Base-by-base conservation (phyloP, 37 sponge, comb jelly and placozoan species). In the Crambe crambe region DNA sequence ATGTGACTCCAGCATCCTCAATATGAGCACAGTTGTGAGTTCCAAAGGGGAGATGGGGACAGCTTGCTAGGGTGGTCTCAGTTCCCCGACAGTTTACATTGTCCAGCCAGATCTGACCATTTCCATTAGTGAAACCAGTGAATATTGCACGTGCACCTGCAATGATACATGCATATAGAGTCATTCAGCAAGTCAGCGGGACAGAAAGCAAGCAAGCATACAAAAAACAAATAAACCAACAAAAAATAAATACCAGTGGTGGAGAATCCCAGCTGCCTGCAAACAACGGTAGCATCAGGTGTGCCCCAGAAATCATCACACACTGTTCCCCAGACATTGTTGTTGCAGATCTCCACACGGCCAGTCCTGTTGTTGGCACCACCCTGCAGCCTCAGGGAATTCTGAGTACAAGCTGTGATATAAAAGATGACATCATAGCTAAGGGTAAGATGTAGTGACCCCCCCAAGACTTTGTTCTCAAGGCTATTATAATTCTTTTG, bases 241-340 rank as follows among this genome's bases (percentile, higher is more conserved):
- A n/a, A n/a, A n/a, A n/a, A n/a, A n/a, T n/a, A n/a, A n/a, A n/a
- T n/a, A 56, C 74, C 43, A 29, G 37, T 38, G 3, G 31, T 36
- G 32, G 39, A n/a, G 26, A 79, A 75, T 4, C 76, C 76, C 3
- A 75, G 69, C 36, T 83, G 84, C 25, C 69, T 29, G 31, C 84
- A 83, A 51, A 26, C 84, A 22, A 83, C 84, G 2, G 63, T 25
- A 44, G 68, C 80, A 79, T 79, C 80, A 31, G 54, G 51, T 9
- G 69, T 68, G 35, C 30, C 69, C 69, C 69, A 79, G 30, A 9
- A 36, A 62, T 80, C 87, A 86, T 76, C 70, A 83, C 84, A 83
- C 60, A 83, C 84, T 37, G 77, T 83, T 58, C 77, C 77, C 77
- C 84, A 83, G 20, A n/a, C n/a, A n/a, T n/a, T n/a, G n/a, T n/a